These are phyloP conservation scores for Incurvaria masculella DNA, from an alignment of 2,888 invertebrate species.

Conservation along the genomic window DNA sequence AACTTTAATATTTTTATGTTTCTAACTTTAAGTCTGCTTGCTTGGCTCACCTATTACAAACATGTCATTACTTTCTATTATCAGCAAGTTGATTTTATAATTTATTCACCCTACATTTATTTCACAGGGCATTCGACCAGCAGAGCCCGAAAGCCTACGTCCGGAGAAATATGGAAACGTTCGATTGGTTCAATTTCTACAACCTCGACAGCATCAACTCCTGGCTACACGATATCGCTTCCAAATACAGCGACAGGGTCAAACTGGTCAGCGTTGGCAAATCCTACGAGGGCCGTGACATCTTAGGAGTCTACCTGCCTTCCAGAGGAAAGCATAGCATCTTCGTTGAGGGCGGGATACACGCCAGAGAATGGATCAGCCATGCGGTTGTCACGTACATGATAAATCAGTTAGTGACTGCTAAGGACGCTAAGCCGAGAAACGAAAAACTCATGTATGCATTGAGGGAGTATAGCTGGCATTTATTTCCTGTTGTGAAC, in stretches of 20 bases:
- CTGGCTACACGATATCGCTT: slow-evolving; percentile 52
- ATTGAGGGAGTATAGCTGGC: slow-evolving; percentile 54
- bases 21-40: too few relatives aligned
- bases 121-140: slow-evolving; percentile 30
- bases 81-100: too few relatives aligned
- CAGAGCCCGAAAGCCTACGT: slow-evolving; percentile 34
- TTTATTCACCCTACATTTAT: slow-evolving; percentile 1
- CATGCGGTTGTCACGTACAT: slow-evolving; percentile 53
- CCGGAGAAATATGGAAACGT: slow-evolving; percentile 31
- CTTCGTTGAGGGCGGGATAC: slow-evolving; percentile 36
- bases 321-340: slow-evolving; percentile 17
- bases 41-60: too few relatives aligned
- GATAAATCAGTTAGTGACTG: slow-evolving; percentile 46
- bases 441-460: slow-evolving; percentile 28
- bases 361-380: slow-evolving; percentile 65
- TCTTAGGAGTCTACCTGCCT: slow-evolving; percentile 27
- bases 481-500: slow-evolving; percentile 61
- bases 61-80: too few relatives aligned
- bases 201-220: slow-evolving; percentile 55
- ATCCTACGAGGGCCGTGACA: slow-evolving; percentile 34
- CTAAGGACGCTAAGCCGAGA: slow-evolving; percentile 42
- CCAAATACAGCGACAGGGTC: slow-evolving; percentile 36
- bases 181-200: slow-evolving; percentile 56
- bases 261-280: slow-evolving; percentile 32
- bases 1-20: too few relatives aligned